Percentiles rank a stretch among this genome's conserved stretches.
phyloP scores from a whole-genome alignment of 2,113 vertebrate genomes.

The Pycnonotus jocosus region DNA sequence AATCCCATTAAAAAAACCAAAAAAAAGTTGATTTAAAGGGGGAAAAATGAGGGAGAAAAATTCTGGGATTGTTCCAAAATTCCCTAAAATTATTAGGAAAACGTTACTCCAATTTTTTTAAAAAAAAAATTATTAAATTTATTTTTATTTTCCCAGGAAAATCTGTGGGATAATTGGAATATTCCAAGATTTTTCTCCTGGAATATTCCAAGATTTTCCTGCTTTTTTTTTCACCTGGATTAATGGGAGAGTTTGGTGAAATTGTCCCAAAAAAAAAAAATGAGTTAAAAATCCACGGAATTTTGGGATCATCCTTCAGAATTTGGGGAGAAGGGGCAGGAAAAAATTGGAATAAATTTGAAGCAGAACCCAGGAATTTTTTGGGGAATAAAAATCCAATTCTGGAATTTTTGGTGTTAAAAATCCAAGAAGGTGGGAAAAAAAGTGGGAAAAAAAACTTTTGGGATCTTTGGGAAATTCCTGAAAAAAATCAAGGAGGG shows the following conservation, averaged over 20 bases:
- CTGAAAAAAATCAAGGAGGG: background rate
- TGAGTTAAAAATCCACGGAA: background rate
- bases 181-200: fast-evolving
- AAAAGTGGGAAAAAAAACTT: background rate
- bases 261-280: background rate
- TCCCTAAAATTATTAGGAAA: background rate
- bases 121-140: too few relatives aligned
- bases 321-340: background rate
- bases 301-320: background rate
- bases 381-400: background rate
- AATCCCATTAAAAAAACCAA: fast-evolving
- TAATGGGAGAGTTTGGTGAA: background rate
- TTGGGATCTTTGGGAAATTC: background rate
- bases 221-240: background rate
- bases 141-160: background rate
- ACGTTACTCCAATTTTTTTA: background rate
- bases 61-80: background rate
- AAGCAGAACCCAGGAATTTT: too few relatives aligned
- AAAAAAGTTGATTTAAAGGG: background rate
- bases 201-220: background rate
- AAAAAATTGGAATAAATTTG: background rate
- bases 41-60: background rate
- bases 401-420: background rate
- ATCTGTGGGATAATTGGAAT: fast-evolving
- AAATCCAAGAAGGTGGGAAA: background rate